Evolutionary conservation across 2,888 invertebrate genomes (phyloP), one percentile per base, ranked within the genome.

Genomic region (Cephus pulcher): DNA sequence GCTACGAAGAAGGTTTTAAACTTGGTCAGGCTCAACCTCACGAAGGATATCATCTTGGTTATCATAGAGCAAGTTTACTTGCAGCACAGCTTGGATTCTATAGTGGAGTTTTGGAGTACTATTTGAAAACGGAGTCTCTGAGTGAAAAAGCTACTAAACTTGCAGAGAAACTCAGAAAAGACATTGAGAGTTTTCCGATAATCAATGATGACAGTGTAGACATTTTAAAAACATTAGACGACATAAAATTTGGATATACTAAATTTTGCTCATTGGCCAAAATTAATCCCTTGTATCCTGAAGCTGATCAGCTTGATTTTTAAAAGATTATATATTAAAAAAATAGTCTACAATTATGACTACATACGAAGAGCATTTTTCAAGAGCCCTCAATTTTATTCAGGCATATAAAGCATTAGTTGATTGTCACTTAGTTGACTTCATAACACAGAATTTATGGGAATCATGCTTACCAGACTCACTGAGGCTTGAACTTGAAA

Each of bases 21-120:
- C 93, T 93, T 84, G 96, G 96, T 1, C 90, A 90, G 75, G 90
- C 91, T 56, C 93, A 94, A 85, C 84, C 88, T 71, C 88, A 94
- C 32, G 95, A 95, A 88, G 96, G 95, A 2, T 96, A 93, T 88
- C 95, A 96, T 89, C 92, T 95, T 80, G 97, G 97, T 2, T 96
- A 96, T 89, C 95, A 96, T 82, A 94, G 95, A 90, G 97, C 96
- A 12, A 94, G 95, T 76, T 94, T 95, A 88, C 88, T 97, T 32
- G 97, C 97, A 4, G 94, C 95, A 74, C 96, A 97, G 92, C 91
- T 97, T 87, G 97, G 97, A 11, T 95, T 94, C 88, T 97, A 96
- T 87, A 92, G 94, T 75, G 95, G 95, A 4, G 92, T 94, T 74
- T 91, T 95, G 2, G 92, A 93, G 78, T 92, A 93, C 34, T 92